These are phyloP conservation scores for Apomyelois bistriatella DNA, from an alignment of 2,888 invertebrate species.

Conservation along the genomic window DNA sequence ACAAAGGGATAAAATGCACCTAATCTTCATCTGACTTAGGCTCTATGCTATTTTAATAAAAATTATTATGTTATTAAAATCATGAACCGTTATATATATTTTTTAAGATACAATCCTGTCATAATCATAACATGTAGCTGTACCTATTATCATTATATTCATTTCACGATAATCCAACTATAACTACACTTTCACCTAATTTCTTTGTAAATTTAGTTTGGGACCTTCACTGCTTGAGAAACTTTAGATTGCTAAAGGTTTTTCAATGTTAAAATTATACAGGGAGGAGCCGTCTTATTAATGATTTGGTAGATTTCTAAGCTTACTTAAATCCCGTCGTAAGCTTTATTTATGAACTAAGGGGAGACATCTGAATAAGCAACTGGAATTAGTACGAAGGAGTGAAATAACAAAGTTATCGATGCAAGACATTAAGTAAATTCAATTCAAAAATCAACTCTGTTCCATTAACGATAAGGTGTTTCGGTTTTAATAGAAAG, in stretches of 20 bases:
- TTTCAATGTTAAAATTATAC: slow-evolving; percentile 12
- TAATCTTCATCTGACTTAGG: no score
- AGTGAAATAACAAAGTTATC: slow-evolving; percentile 26
- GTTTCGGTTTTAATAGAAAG: neutral
- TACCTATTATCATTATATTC: neutral
- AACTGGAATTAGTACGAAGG: slow-evolving; percentile 46
- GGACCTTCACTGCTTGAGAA: neutral
- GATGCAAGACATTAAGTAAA: neutral
- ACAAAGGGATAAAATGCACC: no score
- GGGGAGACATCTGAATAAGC: slow-evolving; percentile 59
- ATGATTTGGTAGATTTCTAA: slow-evolving; percentile 29
- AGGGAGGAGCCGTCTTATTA: slow-evolving; percentile 14
- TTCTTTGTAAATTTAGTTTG: slow-evolving; percentile 1
- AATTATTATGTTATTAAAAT: neutral
- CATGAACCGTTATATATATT: neutral
- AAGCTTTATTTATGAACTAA: slow-evolving; percentile 58
- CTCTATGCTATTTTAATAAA: no score
- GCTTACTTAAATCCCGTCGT: slow-evolving; percentile 43
- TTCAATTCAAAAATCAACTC: slow-evolving; percentile 14
- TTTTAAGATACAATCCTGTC: neutral
- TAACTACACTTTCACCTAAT: slow-evolving; percentile 2
- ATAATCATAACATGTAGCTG: neutral
- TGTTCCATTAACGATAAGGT: slow-evolving; percentile 4
- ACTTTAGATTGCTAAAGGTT: slow-evolving; percentile 4
- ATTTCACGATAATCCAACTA: neutral